Base-by-base conservation (phyloP, 2,888 invertebrate species). In the Lottia scabra region DNA sequence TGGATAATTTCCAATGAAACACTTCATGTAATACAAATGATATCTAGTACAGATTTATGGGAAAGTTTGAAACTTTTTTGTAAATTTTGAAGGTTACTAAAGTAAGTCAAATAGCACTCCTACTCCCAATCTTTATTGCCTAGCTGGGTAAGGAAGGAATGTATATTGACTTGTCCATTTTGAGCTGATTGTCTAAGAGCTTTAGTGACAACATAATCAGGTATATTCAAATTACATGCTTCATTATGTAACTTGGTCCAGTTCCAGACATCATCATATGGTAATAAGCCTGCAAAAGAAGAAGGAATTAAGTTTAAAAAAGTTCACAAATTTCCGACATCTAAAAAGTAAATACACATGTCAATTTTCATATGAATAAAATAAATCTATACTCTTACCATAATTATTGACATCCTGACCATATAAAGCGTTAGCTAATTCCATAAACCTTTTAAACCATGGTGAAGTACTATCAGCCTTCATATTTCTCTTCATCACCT, bases 391-490 rank as follows among this genome's bases (percentile, higher is more conserved):
- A 10, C 23, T 23, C 5, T 23, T 23, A 56, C 56, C 56, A 56
- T 19, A 56, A 56, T 56, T 56, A 13, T 19, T 23, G 56, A 56
- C 23, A 23, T 87, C 87, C 71, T 83, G 81, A 70, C 78, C 79
- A 77, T 87, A 87, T 65, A 88, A 75, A 65, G 84, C 85, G 74
- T 85, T 79, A 19, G 87, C 87, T 74, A 87, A 75, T 72, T 83
- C 81, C 76, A 87, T 79, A 76, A 84, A 88, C 27, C 85, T 82
- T n/a, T 87, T 83, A 72, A 86, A 84, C 88, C 88, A 88, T 3
- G 85, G 82, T 4, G 71, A 69, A 19, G 75, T 74, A 65, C 71
- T 68, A 43, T 48, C 45, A 8, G 70, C 74, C 62, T 48, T 67
- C 67, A 71, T 43, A 48, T 63, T 71, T 19, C 46, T 65, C 19